These are phyloP conservation scores for Oenanthe oenanthe DNA, from an alignment of 2,113 vertebrate species.

Conservation along the genomic window DNA sequence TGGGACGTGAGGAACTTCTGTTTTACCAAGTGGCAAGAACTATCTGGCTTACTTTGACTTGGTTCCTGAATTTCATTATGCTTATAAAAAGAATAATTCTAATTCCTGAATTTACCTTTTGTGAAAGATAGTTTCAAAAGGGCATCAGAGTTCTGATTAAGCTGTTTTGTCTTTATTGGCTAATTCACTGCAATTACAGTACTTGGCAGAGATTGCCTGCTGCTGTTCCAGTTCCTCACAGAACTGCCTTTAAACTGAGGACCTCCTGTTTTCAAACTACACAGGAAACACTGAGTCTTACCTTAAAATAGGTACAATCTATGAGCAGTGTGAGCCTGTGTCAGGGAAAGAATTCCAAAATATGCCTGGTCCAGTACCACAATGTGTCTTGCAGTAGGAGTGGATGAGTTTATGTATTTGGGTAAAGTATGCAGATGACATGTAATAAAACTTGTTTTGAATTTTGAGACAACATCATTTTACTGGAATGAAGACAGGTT, in stretches of 20 bases:
- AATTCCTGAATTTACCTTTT: background rate
- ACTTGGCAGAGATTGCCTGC: background rate
- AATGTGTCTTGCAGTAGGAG: background rate
- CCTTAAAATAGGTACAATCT: background rate
- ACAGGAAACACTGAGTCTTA: background rate
- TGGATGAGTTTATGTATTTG: background rate
- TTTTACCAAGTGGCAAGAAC: background rate
- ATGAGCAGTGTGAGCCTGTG: background rate
- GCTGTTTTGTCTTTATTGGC: background rate
- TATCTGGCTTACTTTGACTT: background rate
- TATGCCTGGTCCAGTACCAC: background rate
- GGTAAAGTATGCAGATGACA: background rate
- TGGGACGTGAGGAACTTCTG: background rate
- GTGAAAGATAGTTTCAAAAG: background rate
- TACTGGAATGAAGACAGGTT: background rate
- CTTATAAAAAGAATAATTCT: background rate
- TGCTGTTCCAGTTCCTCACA: background rate
- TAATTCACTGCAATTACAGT: background rate
- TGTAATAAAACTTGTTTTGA: background rate
- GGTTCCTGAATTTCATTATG: background rate
- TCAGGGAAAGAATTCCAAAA: background rate
- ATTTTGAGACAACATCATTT: background rate
- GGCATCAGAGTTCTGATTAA: background rate
- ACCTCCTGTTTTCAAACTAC: background rate
- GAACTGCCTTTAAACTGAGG: background rate